Percentiles rank a stretch among this genome's conserved stretches.
These are phyloP conservation scores for Oscheius onirici DNA, from an alignment of 2,888 invertebrate species.

Conservation along the genomic window DNA sequence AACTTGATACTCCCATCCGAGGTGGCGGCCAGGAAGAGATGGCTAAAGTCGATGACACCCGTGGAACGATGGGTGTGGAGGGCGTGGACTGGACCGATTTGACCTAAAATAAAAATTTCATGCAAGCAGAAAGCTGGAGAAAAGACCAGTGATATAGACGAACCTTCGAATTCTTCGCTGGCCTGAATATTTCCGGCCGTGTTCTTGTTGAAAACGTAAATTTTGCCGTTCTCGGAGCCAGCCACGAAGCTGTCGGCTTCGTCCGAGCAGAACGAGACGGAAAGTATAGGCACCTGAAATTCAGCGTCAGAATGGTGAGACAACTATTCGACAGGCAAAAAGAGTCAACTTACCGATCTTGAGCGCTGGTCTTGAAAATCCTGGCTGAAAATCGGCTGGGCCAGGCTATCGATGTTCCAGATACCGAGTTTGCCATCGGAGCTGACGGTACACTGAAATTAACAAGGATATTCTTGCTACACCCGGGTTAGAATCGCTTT, in stretches of 20 bases:
- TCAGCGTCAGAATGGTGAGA: background rate
- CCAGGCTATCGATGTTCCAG: constrained; percentile 92
- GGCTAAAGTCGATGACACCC: constrained; percentile 90
- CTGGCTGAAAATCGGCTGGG: constrained; percentile 55
- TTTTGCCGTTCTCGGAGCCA: constrained; percentile 94
- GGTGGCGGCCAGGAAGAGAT: constrained; percentile 93
- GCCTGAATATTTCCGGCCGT: constrained; percentile 78
- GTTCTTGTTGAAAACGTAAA: constrained; percentile 87
- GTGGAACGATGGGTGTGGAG: constrained; percentile 83
- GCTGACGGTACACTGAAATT: constrained; percentile 72
- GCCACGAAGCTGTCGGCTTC: constrained; percentile 97
- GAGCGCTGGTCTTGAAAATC: constrained; percentile 47
- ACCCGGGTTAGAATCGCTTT: background rate
- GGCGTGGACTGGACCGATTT: constrained; percentile 54
- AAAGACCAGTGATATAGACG: background rate
- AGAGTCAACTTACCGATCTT: constrained; percentile 34
- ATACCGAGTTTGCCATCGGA: constrained; percentile 97
- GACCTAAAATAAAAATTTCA: constrained; percentile 50
- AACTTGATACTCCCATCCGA: constrained; percentile 99
- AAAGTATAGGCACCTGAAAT: constrained; percentile 83
- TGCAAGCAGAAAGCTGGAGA: background rate
- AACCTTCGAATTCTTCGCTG: background rate
- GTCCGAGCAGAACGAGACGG: constrained; percentile 86
- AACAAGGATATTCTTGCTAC: too few relatives aligned
- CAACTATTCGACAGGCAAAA: too few relatives aligned